Percentiles rank a stretch among this genome's conserved stretches.
Evolutionary conservation across 2,888 invertebrate genomes (phyloP).

Genomic region (Saturnia pavonia): DNA sequence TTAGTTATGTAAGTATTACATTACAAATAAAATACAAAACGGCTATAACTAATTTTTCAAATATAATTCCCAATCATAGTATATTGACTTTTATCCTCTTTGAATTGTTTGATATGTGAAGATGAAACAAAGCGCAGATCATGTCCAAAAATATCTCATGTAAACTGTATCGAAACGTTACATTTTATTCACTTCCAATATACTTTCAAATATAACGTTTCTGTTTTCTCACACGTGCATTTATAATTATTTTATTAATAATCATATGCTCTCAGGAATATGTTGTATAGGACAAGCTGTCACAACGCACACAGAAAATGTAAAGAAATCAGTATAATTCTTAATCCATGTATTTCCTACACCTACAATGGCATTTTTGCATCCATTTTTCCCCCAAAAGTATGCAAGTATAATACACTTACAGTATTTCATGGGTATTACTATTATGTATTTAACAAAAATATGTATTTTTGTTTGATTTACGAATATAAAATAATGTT

Average conservation of each 20-base stretch:
- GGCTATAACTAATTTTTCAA: slow-evolving; percentile 8
- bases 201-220: not conserved
- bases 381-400: not conserved
- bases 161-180: slow-evolving; percentile 8
- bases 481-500: not conserved
- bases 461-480: not conserved
- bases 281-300: not conserved
- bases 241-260: not conserved
- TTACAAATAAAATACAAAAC: not conserved
- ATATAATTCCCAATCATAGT: slow-evolving; percentile 12
- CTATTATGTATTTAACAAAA: not conserved
- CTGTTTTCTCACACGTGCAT: not conserved
- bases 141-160: slow-evolving; percentile 19
- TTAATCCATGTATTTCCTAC: not conserved
- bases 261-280: not conserved
- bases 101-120: slow-evolving; percentile 15
- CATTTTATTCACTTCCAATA: slow-evolving; percentile 12
- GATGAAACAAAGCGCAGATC: slow-evolving; percentile 20
- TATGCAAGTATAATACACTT: not conserved
- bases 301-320: not conserved
- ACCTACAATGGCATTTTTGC: not conserved
- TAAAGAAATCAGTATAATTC: not conserved
- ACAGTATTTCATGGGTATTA: no score
- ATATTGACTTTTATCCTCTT: slow-evolving; percentile 3
- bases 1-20: not conserved